phyloP scores from a whole-genome alignment of 2,888 invertebrate genomes.

The Dusona sp. region DNA sequence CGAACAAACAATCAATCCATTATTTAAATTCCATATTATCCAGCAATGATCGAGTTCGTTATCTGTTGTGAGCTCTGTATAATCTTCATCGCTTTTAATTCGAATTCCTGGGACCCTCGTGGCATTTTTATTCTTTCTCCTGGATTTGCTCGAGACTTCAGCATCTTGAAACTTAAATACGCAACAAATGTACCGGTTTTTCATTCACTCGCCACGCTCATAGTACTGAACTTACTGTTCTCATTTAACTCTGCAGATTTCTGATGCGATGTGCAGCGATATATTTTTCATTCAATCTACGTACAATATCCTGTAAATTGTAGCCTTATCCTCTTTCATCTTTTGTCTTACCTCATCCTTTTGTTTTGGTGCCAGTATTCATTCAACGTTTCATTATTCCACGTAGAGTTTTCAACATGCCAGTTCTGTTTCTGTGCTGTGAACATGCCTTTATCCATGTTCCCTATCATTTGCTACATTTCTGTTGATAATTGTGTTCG shows the following conservation, averaged over 20 bases:
- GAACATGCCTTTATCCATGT: neutral
- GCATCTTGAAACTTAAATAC: neutral
- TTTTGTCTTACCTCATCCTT: conserved; percentile 15
- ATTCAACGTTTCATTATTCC: conserved; percentile 18
- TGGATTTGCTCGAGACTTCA: neutral
- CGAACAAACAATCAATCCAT: neutral
- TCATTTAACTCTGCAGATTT: conserved; percentile 12
- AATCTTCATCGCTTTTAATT: neutral
- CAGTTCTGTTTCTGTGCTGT: neutral
- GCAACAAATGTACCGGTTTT: conserved; percentile 4
- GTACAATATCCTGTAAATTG: neutral
- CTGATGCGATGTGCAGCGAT: neutral
- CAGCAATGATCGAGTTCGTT: neutral
- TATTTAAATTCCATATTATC: neutral
- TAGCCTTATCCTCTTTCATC: conserved; percentile 3
- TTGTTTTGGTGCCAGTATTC: conserved; percentile 3
- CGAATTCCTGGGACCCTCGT: neutral
- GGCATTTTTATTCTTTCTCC: neutral
- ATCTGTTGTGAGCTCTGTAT: neutral
- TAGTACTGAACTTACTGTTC: conserved; percentile 7
- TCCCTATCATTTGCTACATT: neutral
- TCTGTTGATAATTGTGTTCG: neutral
- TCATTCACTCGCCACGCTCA: conserved; percentile 2
- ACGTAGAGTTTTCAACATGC: conserved; percentile 6
- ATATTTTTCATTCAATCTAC: conserved; percentile 14